These are phyloP conservation scores for Apeltes quadracus DNA, from an alignment of 2,113 vertebrate genomes.

Conservation along the genomic window DNA sequence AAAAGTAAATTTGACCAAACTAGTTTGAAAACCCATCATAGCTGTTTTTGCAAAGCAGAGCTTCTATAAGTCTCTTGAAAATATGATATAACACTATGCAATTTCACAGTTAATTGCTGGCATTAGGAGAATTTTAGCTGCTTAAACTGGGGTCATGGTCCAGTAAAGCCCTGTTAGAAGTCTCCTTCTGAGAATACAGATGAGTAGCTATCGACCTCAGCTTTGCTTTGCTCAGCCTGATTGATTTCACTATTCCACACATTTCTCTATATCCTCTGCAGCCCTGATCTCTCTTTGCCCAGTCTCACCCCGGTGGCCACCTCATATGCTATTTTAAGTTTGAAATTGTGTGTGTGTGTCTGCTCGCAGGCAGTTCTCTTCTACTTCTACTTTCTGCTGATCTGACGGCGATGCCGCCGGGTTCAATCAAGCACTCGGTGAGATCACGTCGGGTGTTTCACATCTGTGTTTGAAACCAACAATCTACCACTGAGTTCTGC, in stretches of 20 bases:
- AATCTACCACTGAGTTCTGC: slow-evolving; percentile 16
- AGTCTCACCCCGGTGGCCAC: slow-evolving; percentile 9
- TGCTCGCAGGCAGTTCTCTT: too few species aligned
- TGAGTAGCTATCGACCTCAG: slow-evolving; percentile 19
- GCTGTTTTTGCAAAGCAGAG: not conserved
- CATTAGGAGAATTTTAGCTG: slow-evolving; percentile 27
- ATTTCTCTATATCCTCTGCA: slow-evolving; percentile 30
- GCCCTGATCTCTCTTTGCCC: slow-evolving; percentile 17
- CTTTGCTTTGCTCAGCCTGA: slow-evolving; percentile 21
- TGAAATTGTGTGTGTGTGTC: too few species aligned
- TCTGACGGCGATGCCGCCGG: not conserved
- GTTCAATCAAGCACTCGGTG: slow-evolving; percentile 9
- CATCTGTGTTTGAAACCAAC: slow-evolving; percentile 26
- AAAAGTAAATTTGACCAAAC: not conserved
- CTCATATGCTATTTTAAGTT: slow-evolving; percentile 14
- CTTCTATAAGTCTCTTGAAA: slow-evolving; percentile 12
- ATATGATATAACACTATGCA: slow-evolving; percentile 18
- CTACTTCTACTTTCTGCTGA: too few species aligned
- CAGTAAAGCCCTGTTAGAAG: slow-evolving; percentile 27
- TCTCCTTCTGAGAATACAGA: slow-evolving; percentile 41
- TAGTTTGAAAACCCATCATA: not conserved
- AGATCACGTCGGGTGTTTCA: slow-evolving; percentile 1
- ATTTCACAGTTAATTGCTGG: slow-evolving; percentile 45
- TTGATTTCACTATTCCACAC: slow-evolving; percentile 26
- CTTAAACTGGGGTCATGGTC: slow-evolving; percentile 33